These are phyloP conservation scores for Escarpia spicata DNA, from an alignment of 2,888 invertebrate species.

Conservation along the genomic window DNA sequence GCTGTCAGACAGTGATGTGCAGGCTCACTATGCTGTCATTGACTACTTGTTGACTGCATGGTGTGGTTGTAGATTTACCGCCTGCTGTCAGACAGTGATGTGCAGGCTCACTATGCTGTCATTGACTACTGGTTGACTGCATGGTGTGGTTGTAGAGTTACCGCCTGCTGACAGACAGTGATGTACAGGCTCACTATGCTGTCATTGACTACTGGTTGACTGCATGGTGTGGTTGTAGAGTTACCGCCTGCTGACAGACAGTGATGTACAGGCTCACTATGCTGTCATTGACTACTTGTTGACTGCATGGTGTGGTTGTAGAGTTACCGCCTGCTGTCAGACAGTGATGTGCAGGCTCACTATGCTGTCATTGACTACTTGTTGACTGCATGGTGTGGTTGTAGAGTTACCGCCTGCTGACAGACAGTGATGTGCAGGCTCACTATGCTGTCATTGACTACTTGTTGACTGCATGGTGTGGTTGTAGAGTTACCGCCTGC, in stretches of 20 bases:
- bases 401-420: conserved; percentile 71
- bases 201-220: no score
- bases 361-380: conserved; percentile 30
- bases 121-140: no score
- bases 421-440: conserved; percentile 84
- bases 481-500: conserved; percentile 68
- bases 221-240: conserved; percentile 40
- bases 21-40: conserved; percentile 70
- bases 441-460: conserved; percentile 64
- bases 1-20: conserved; percentile 84
- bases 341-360: conserved; percentile 83
- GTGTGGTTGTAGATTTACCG: conserved; percentile 60
- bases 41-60: no score
- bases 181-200: conserved; percentile 77
- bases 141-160: conserved; percentile 43
- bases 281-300: conserved; percentile 29
- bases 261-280: conserved; percentile 80
- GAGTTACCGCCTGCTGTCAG: conserved; percentile 74
- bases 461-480: no score
- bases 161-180: conserved; percentile 80
- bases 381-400: background rate
- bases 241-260: conserved; percentile 77
- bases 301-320: conserved; percentile 32
- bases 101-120: conserved; percentile 73
- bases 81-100: conserved; percentile 83